phyloP scores from a whole-genome alignment of 2,888 invertebrate species.

The Aricia artaxerxes region DNA sequence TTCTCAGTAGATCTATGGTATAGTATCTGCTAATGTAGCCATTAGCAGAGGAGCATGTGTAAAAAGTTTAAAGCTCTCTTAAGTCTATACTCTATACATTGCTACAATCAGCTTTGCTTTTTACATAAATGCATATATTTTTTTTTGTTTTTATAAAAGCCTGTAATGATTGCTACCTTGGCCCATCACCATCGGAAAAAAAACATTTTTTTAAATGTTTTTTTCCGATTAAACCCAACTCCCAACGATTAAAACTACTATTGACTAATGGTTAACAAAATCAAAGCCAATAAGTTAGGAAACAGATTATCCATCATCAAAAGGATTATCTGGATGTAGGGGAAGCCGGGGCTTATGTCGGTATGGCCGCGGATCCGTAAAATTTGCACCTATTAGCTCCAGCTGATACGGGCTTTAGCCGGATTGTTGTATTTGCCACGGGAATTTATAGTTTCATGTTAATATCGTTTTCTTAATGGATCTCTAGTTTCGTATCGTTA shows the following conservation, averaged over 20 bases:
- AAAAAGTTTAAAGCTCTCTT: no score
- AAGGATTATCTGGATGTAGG: slow-evolving; percentile 25
- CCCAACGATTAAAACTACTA: background rate
- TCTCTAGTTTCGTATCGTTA: background rate
- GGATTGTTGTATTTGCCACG: slow-evolving; percentile 41
- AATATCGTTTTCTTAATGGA: background rate
- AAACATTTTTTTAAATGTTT: background rate
- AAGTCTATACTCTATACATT: no score
- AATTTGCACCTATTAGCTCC: slow-evolving; percentile 58
- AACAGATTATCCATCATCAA: slow-evolving; percentile 29
- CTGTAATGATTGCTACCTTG: no score
- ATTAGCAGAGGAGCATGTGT: no score
- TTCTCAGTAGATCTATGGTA: no score
- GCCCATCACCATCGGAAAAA: background rate
- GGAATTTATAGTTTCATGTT: slow-evolving; percentile 29
- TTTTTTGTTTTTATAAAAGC: no score
- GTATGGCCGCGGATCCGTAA: slow-evolving; percentile 44
- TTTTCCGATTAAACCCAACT: no score
- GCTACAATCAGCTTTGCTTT: no score
- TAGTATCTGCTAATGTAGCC: no score
- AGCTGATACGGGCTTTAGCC: slow-evolving; percentile 53
- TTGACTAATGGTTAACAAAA: background rate
- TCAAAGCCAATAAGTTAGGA: slow-evolving; percentile 22
- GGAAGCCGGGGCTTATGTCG: slow-evolving; percentile 35
- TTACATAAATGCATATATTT: no score